A percentile compares a stretch with the other conserved stretches of the same genome.
phyloP scores from a whole-genome alignment of 2,888 invertebrate genomes.

The Synergus japonicus region DNA sequence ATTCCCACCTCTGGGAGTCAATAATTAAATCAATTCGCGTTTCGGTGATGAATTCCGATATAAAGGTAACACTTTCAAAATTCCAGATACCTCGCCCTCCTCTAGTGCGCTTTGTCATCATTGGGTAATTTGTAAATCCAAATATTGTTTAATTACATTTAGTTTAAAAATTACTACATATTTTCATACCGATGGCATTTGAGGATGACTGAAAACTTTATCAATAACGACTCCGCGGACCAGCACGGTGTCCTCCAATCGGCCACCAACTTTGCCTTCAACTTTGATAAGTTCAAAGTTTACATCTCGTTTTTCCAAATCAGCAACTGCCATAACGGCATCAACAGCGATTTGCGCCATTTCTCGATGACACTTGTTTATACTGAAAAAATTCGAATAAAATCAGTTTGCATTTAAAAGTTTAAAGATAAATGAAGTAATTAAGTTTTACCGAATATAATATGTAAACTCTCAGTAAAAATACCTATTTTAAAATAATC shows the following conservation, averaged over 20 bases:
- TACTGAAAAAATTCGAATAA: conserved; percentile 78
- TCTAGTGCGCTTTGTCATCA: conserved; percentile 72
- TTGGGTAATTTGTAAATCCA: conserved; percentile 57
- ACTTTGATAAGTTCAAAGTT: conserved; percentile 99
- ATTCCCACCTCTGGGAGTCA: conserved; percentile 5
- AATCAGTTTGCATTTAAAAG: neutral
- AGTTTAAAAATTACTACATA: neutral
- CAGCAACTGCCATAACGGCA: conserved; percentile 97
- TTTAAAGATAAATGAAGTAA: neutral
- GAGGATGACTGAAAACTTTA: conserved; percentile 99
- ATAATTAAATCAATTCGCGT: conserved; percentile 28
- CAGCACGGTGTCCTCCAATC: conserved; percentile 96
- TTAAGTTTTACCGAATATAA: neutral
- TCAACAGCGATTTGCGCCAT: conserved; percentile 99
- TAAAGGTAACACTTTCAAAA: conserved; percentile 45
- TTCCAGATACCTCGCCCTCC: conserved; percentile 62
- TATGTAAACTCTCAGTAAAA: conserved; percentile 19
- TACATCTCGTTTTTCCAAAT: conserved; percentile 94
- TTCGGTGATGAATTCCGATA: conserved; percentile 14
- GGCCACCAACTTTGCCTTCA: conserved; percentile 97
- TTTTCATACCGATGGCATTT: conserved; percentile 93
- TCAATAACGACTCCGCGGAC: conserved; percentile 98
- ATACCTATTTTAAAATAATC: conserved; percentile 13
- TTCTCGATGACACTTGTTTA: conserved; percentile 96
- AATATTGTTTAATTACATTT: neutral